A percentile compares a stretch with the other conserved stretches of the same genome.
Evolutionary conservation across 2,888 invertebrate genomes (phyloP).

Genomic region (Leptopilina syphax): DNA sequence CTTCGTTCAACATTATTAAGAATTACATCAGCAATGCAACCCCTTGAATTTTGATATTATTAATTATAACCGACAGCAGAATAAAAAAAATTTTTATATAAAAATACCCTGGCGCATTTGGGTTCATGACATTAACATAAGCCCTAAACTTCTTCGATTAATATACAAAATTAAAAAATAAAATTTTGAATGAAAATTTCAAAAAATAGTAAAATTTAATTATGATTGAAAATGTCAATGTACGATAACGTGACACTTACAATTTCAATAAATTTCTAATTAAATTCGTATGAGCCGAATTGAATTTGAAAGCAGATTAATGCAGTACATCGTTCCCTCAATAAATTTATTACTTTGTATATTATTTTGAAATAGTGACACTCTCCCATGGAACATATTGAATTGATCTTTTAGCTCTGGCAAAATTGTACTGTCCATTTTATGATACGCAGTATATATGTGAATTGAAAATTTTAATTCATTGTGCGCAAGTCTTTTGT

Average conservation of each 20-base stretch:
- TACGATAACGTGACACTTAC: not conserved
- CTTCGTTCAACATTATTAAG: no score
- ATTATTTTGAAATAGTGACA: conserved; percentile 16
- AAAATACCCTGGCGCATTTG: no score
- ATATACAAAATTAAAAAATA: no score
- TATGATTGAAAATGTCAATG: not conserved
- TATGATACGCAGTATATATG: not conserved
- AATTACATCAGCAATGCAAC: no score
- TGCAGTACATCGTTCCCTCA: not conserved
- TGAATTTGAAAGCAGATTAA: conserved; percentile 6
- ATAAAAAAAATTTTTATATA: no score
- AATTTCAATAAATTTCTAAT: conserved; percentile 9
- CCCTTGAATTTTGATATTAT: no score
- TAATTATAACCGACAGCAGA: no score
- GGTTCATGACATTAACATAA: no score
- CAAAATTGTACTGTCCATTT: conserved; percentile 8
- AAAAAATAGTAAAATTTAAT: no score
- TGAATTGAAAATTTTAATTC: conserved; percentile 22
- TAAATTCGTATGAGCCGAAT: not conserved
- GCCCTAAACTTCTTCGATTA: no score
- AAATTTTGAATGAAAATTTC: no score
- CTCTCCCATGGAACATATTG: not conserved
- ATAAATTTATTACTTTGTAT: conserved; percentile 1
- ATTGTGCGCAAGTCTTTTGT: conserved; percentile 29
- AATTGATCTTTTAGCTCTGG: conserved; percentile 15